Conservation (phyloP, 2,888 invertebrate species). For the Oegoconia quadripuncta region DNA sequence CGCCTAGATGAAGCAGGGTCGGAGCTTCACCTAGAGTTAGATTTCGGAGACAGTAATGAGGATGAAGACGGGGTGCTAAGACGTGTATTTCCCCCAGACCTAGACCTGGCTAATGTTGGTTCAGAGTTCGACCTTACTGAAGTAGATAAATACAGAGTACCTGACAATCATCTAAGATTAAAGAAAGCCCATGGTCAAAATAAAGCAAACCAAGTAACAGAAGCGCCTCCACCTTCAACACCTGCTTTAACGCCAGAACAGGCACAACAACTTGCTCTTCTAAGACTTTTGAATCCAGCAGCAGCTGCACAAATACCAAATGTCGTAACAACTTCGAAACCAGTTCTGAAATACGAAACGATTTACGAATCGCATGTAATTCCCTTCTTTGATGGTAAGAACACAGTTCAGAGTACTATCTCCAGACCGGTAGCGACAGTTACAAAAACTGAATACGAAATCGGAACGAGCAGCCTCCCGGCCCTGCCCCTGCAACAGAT, state of each 20-base stretch:
- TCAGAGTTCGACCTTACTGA: conserved; percentile 85
- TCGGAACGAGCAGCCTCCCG: conserved; percentile 85
- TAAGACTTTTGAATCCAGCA: conserved; percentile 84
- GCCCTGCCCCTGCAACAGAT: conserved; percentile 78
- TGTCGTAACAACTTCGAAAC: conserved; percentile 88
- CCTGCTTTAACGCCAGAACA: conserved; percentile 83
- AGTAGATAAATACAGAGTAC: conserved; percentile 81
- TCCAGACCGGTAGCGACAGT: conserved; percentile 88
- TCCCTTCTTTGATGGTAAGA: conserved; percentile 86
- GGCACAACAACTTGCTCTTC: conserved; percentile 85
- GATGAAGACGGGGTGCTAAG: conserved; percentile 72
- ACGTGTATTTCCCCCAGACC: conserved; percentile 80
- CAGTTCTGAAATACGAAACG: conserved; percentile 86
- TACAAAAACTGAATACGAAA: conserved; percentile 88
- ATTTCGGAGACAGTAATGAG: conserved; percentile 90
- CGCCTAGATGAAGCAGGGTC: conserved; percentile 93
- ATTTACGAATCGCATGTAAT: conserved; percentile 90
- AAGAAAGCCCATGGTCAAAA: conserved; percentile 71
- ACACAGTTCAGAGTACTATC: conserved; percentile 87
- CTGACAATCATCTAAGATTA: conserved; percentile 74
- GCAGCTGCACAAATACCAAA: conserved; percentile 83
- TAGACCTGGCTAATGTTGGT: conserved; percentile 86
- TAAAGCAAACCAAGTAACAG: conserved; percentile 71
- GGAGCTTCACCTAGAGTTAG: conserved; percentile 90
- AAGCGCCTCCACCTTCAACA: conserved; percentile 64